Base-by-base conservation (phyloP, 1,140 invertebrate species). In the Heliconius congener region DNA sequence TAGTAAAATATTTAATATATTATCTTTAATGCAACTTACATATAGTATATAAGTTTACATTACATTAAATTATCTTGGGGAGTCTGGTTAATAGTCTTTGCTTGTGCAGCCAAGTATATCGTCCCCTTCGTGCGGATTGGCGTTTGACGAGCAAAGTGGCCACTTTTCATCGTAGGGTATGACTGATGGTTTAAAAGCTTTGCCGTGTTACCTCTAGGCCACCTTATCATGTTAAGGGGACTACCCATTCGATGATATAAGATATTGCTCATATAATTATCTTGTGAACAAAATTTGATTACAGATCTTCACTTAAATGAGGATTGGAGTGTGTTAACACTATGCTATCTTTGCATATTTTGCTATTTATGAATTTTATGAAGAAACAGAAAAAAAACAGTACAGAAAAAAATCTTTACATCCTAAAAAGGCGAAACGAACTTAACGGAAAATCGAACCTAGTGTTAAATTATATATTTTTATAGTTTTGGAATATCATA, bases 181-280 rank as follows among this genome's bases (percentile, higher is more conserved):
- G 90, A 92, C 87, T 87, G 89, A 93, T 92, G 89, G 83, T 85
- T 88, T 92, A 86, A 93, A 91, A 92, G 90, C 91, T 87, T 93
- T 91, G 83, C 88, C 87, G 73, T 92, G 91, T 93, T 86, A 84
- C 87, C 84, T 84, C 81, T 71, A 77, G 81, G 86, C 80, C 81
- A 87, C 86, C 85, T 83, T 87, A 80, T 77, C 76, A 46, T 66
- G 37, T 78, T 76, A 83, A 74, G 82, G 76, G 80, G 71, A 78
- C 18, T 82, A 71, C 79, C 79, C 83, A 84, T 55, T 52, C 5
- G 60, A 16, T 39, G 8, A 42, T 37, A 34, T 71, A 1, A 34
- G 34, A 71, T n/a, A 71, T 71, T 39, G 37, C 70, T 30, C 30
- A 23, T 34, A 9, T 23, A 57, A 9, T 57, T 57, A 4, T 55